Base-by-base conservation (phyloP, 2,888 invertebrate genomes). In the Sceliomorpha sp. region DNA sequence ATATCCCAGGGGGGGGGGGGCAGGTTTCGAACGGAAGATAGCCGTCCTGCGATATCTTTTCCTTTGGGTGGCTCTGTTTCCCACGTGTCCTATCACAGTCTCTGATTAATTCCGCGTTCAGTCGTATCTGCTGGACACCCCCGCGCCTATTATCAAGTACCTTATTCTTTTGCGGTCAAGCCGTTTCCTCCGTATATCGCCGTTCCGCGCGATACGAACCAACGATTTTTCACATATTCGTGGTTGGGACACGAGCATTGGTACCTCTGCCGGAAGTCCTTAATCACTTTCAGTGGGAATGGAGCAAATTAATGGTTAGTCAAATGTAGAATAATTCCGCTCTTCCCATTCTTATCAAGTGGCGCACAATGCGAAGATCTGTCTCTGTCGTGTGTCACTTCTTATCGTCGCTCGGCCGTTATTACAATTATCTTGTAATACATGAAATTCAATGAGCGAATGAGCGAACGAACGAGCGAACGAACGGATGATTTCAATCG, bases 61-160 rank as follows among this genome's bases (percentile, higher is more conserved):
- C 8, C 26, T 12, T 40, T 24, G 14, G 47, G 17, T 36, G 29
- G 26, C 39, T 55, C 32, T 26, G 36, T 59, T 67, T 64, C 63
- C 69, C 69, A 63, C 63, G 55, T 70, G 42, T 44, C 51, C 12
- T 53, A 56, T 56, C 60, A 48, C 51, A 27, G 48, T 17, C 5
- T 32, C 42, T 40, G 66, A 59, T 66, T 59, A 59, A 51, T 55
- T 48, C 51, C 48, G 44, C 53, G 53, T 44, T 26, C n/a, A 17
- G 36, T 9, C 26, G 14, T 63, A 63, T 55, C 62, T 10, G 4
- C 14, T 8, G 12, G 39, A 39, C 26, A 26, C 37, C 32, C 47
- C n/a, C n/a, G 31, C 17, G 48, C 20, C 39, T 45, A 40, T 58
- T 48, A 58, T 58, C 47, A 32, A 26, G 13, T 13, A 36, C 14